Evolutionary conservation across 2,113 vertebrate species (phyloP).

Genomic region (Poeciliopsis retropinna): DNA sequence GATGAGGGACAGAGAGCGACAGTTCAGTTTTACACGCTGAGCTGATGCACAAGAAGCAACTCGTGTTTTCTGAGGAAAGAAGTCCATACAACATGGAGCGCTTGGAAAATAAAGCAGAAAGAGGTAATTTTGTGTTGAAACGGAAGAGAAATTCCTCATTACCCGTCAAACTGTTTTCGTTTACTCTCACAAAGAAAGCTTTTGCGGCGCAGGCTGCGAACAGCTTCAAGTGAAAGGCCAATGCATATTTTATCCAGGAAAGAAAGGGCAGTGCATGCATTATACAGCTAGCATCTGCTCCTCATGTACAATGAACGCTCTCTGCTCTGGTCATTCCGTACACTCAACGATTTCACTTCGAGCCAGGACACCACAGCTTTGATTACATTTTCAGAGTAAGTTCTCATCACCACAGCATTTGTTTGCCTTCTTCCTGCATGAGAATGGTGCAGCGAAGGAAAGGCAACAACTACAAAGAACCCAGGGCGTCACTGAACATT

Average conservation of each 20-base stretch:
- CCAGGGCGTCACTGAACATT: not conserved
- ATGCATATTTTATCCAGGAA: slow-evolving; percentile 73
- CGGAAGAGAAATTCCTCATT: slow-evolving; percentile 73
- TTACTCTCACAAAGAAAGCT: slow-evolving; percentile 60
- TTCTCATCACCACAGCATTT: not conserved
- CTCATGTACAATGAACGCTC: slow-evolving; percentile 35
- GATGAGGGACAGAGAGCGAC: slow-evolving; percentile 28
- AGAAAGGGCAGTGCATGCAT: slow-evolving; percentile 76
- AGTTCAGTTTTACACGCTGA: slow-evolving; percentile 39
- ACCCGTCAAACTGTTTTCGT: slow-evolving; percentile 69
- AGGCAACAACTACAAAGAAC: not conserved
- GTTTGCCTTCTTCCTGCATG: not conserved
- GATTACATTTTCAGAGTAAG: slow-evolving; percentile 29
- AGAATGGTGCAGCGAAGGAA: not conserved
- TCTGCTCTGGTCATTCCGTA: slow-evolving; percentile 34
- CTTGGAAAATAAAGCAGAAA: slow-evolving; percentile 35
- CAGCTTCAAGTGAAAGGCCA: slow-evolving; percentile 70
- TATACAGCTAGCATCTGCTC: slow-evolving; percentile 65
- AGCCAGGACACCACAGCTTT: slow-evolving; percentile 21
- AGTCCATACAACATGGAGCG: slow-evolving; percentile 64
- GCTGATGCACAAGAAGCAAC: slow-evolving; percentile 24
- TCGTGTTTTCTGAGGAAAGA: slow-evolving; percentile 51
- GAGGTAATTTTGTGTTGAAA: slow-evolving; percentile 13
- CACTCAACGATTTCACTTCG: slow-evolving; percentile 29
- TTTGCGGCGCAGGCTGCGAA: slow-evolving; percentile 57